Evolutionary conservation across 2,113 vertebrate species (phyloP), one percentile per base, ranked within the genome.

Genomic region (Crocuta crocuta): DNA sequence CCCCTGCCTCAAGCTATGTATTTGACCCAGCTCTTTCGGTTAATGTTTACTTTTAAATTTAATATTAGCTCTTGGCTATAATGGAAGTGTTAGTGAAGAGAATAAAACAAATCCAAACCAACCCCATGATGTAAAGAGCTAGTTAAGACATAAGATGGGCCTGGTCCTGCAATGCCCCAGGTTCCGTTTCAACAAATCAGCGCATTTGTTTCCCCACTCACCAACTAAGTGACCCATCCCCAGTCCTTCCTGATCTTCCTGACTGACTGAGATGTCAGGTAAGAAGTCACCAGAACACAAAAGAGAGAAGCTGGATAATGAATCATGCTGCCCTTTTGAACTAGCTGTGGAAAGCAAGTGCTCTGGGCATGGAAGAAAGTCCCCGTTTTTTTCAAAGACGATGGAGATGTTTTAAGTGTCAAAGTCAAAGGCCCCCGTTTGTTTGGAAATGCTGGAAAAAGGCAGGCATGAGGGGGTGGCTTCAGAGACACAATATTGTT

Each of bases 401-500:
- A 91, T 1, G 48, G 85, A 97, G 96, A 97, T 65, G 58, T 91
- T 55, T 97, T 39, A 98, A 97, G 97, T 76, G 43, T 76, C 63
- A 81, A 85, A 98, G 91, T 96, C 92, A 97, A 97, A 86, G 91
- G 93, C 87, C 78, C 92, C 65, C 93, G 82, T 97, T 95, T 97
- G 88, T 95, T 86, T 98, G 88, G 96, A 97, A 97, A 98, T 80
- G 73, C 68, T 97, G 35, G 95, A 94, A 94, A 98, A 97, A 98
- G 61, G 35, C 85, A 93, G 89, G 97, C 96, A 94, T 58, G 84
- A 97, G 93, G 85, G 91, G 88, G 81, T 96, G 87, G 89, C 85
- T 98, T 97, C 93, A 93, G 96, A 97, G 86, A 97, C 50, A 96
- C 94, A 96, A 95, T 97, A 97, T 71, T 93, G 95, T 98, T 97